Evolutionary conservation across 1,140 invertebrate genomes (phyloP).

Genomic region (Eciton burchellii): DNA sequence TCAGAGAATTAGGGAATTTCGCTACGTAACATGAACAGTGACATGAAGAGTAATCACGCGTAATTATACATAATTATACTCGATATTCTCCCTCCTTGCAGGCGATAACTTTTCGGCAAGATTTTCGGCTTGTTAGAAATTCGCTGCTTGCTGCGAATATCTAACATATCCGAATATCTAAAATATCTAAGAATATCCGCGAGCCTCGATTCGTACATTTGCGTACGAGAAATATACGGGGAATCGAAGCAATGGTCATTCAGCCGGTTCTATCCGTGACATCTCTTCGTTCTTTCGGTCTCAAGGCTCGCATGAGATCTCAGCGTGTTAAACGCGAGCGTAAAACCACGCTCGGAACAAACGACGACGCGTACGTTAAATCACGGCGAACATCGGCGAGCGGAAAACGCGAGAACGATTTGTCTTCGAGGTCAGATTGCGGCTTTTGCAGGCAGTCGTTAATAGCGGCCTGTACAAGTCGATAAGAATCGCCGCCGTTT

Average conservation of each 20-base stretch:
- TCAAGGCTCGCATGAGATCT: constrained; percentile 51
- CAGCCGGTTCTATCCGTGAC: constrained; percentile 2
- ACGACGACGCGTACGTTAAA: constrained; percentile 69
- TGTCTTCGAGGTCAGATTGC: constrained; percentile 76
- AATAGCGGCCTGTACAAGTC: constrained; percentile 73
- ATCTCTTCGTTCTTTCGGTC: not conserved
- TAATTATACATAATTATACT: too few relatives aligned
- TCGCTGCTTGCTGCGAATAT: too few relatives aligned
- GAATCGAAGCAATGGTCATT: not conserved
- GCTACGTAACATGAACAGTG: too few relatives aligned
- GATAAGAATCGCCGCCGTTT: constrained; percentile 77
- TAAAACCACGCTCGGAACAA: constrained; percentile 65
- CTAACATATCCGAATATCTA: too few relatives aligned
- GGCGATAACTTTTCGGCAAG: too few relatives aligned
- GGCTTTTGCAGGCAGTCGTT: constrained; percentile 76
- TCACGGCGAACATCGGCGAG: constrained; percentile 65
- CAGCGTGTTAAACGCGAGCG: constrained; percentile 34
- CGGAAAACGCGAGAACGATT: constrained; percentile 69
- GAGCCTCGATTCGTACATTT: too few relatives aligned
- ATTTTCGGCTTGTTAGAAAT: too few relatives aligned
- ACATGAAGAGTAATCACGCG: too few relatives aligned
- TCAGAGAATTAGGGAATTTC: too few relatives aligned
- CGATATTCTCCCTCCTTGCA: too few relatives aligned
- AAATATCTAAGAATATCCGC: too few relatives aligned
- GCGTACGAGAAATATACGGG: too few relatives aligned